Conservation (phyloP, 2,888 invertebrate genomes). For the Spodoptera picta region DNA sequence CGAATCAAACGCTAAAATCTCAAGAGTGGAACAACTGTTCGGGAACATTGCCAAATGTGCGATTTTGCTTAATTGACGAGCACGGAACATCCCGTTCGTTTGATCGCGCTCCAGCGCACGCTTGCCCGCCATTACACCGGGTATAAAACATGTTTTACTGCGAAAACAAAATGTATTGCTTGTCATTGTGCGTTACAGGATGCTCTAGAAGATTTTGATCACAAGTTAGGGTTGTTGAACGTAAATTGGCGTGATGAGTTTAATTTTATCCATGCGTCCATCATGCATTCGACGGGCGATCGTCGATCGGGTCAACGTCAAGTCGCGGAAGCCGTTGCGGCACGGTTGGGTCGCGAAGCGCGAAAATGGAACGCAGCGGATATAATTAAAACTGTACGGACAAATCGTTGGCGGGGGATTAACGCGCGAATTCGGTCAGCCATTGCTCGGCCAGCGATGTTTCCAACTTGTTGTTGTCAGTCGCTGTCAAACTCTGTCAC, state of each 20-base stretch:
- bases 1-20: conserved; percentile 71
- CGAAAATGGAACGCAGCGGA: conserved; percentile 87
- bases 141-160: conserved; percentile 68
- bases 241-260: conserved; percentile 70
- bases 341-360: conserved; percentile 73
- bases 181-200: conserved; percentile 51
- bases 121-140: conserved; percentile 63
- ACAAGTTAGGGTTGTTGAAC: conserved; percentile 64
- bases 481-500: conserved; percentile 18
- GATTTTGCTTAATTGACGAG: conserved; percentile 85
- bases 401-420: conserved; percentile 80
- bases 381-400: conserved; percentile 86
- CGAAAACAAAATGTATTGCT: conserved; percentile 56
- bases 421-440: conserved; percentile 78
- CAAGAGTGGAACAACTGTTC: conserved; percentile 76
- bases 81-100: conserved; percentile 76
- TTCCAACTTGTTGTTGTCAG: conserved; percentile 48
- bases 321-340: conserved; percentile 79
- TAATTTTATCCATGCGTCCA: conserved; percentile 62
- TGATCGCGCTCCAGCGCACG: conserved; percentile 76
- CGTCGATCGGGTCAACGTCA: conserved; percentile 68
- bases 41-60: conserved; percentile 84
- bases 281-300: conserved; percentile 74
- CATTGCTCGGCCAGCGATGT: conserved; percentile 59
- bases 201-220: conserved; percentile 41